phyloP scores from a whole-genome alignment of 2,113 vertebrate species.

The Megaleporinus macrocephalus region DNA sequence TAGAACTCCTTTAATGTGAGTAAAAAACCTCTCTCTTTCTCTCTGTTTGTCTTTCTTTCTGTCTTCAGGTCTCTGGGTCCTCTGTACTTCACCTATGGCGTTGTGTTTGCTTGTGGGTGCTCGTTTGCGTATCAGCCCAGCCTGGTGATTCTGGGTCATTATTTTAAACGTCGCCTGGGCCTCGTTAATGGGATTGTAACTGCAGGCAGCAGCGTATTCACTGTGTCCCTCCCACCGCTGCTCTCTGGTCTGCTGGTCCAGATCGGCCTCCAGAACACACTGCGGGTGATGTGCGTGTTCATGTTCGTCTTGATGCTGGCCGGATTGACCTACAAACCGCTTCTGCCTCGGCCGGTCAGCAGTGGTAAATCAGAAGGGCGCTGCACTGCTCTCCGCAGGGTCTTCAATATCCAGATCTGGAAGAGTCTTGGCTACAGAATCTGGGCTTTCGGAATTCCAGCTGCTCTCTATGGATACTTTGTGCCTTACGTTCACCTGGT shows the following conservation, averaged over 20 bases:
- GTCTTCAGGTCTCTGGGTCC: conserved; percentile 83
- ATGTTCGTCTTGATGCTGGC: conserved; percentile 91
- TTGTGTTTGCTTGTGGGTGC: conserved; percentile 94
- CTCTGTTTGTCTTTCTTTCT: neutral
- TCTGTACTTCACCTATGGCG: conserved; percentile 94
- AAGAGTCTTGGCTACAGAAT: conserved; percentile 88
- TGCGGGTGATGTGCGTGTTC: conserved; percentile 85
- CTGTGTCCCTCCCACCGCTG: conserved; percentile 86
- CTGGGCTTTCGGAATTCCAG: conserved; percentile 93
- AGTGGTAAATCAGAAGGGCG: conserved; percentile 64
- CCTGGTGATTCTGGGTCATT: conserved; percentile 94
- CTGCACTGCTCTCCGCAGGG: conserved; percentile 69
- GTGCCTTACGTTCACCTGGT: conserved; percentile 98
- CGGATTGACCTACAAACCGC: conserved; percentile 89
- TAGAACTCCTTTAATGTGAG: no score
- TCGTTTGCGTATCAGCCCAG: conserved; percentile 97
- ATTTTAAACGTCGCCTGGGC: conserved; percentile 95
- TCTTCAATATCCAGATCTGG: conserved; percentile 92
- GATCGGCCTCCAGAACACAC: conserved; percentile 78
- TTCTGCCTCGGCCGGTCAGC: conserved; percentile 65
- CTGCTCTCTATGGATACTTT: conserved; percentile 95
- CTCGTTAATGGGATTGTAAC: conserved; percentile 97
- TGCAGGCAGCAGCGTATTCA: conserved; percentile 93
- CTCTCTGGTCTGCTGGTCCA: conserved; percentile 73
- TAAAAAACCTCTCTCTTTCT: neutral